A percentile compares a stretch with the other conserved stretches of the same genome.
These are phyloP conservation scores for Amphipyra tragopoginis DNA, from an alignment of 2,888 invertebrate genomes.

Conservation along the genomic window DNA sequence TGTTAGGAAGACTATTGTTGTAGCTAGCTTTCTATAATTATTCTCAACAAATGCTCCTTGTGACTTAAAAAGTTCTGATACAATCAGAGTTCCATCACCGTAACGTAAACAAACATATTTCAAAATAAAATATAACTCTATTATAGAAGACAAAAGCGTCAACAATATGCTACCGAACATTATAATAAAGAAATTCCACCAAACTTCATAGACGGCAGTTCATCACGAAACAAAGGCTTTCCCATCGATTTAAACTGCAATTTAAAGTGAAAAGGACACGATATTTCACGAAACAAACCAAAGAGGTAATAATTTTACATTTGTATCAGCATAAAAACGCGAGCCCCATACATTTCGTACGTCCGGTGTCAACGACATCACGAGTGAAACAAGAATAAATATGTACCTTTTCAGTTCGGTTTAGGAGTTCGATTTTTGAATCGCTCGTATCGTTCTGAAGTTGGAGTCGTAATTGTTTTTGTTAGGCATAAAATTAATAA, in stretches of 20 bases:
- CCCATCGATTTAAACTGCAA: conserved; percentile 22
- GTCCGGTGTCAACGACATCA: conserved; percentile 51
- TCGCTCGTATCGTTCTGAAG: not conserved
- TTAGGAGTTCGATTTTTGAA: conserved; percentile 33
- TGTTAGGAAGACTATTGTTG: no score
- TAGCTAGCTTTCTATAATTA: no score
- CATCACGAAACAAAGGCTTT: conserved; percentile 34
- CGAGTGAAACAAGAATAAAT: conserved; percentile 28
- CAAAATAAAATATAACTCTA: conserved; percentile 1
- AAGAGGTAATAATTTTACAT: conserved; percentile 40
- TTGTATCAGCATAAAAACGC: conserved; percentile 34
- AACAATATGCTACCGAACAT: not conserved
- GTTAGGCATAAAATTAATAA: not conserved
- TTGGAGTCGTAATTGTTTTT: not conserved
- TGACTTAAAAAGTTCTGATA: no score
- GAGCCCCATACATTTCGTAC: conserved; percentile 15
- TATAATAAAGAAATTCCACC: conserved; percentile 10
- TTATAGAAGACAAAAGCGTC: not conserved
- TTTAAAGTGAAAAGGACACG: conserved; percentile 20
- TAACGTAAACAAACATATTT: no score
- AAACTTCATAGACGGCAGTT: conserved; percentile 40
- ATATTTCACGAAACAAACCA: conserved; percentile 30
- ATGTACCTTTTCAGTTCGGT: conserved; percentile 8
- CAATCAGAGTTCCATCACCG: no score
- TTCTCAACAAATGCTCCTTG: no score